Percentiles rank a stretch among this genome's conserved stretches.
Evolutionary conservation across 2,113 vertebrate species (phyloP).

Genomic region (Charina bottae): DNA sequence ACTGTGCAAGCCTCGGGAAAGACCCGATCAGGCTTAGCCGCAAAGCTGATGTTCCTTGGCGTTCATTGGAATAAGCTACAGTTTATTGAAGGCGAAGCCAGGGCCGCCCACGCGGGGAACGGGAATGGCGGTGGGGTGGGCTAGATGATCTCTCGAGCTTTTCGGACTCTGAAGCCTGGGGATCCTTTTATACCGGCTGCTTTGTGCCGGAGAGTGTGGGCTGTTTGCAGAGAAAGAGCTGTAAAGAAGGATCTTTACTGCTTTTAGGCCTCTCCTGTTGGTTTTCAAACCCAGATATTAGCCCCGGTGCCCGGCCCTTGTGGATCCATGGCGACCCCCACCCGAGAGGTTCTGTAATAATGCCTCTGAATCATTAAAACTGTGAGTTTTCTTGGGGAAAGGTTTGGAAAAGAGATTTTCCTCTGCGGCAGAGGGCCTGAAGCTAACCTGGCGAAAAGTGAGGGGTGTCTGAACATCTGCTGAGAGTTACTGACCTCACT

Average conservation of each 20-base stretch:
- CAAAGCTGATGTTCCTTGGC: not conserved
- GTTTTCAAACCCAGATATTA: not conserved
- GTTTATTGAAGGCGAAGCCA: not conserved
- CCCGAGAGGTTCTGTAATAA: not conserved
- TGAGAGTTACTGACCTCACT: too few species aligned
- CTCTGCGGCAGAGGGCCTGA: too few species aligned
- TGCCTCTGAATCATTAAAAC: not conserved
- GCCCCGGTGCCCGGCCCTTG: too few species aligned
- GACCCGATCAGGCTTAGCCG: not conserved
- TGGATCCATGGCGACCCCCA: not conserved
- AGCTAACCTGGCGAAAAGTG: too few species aligned
- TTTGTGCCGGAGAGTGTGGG: too few species aligned
- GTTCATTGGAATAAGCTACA: not conserved
- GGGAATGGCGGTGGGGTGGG: not conserved
- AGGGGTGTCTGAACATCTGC: too few species aligned
- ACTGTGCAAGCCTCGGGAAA: not conserved
- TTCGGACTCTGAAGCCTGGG: not conserved
- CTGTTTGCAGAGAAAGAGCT: not conserved
- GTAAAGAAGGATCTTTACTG: not conserved
- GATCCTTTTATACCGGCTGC: not conserved
- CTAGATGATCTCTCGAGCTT: not conserved
- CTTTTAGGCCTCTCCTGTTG: not conserved
- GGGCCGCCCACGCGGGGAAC: not conserved
- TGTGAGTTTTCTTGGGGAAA: too few species aligned
- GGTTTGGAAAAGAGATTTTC: too few species aligned